Percentiles rank a stretch among this genome's conserved stretches.
Conservation (phyloP, 1,140 invertebrate genomes). For the Drosophila santomea region DNA sequence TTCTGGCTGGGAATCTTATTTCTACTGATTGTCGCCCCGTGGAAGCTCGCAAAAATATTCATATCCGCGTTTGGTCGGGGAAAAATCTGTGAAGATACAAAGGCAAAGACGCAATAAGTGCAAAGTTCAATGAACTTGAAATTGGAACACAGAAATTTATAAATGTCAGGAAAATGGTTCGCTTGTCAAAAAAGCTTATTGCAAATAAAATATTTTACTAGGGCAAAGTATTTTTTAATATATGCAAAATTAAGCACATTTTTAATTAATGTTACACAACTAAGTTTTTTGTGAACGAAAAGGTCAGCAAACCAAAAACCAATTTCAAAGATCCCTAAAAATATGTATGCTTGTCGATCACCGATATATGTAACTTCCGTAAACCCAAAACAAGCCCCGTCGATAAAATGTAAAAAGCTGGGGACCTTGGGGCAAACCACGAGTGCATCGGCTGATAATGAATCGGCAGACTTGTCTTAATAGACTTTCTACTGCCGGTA, state of each 20-base stretch:
- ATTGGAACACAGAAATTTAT: not conserved
- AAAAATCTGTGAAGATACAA: constrained; percentile 2
- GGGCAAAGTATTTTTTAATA: not conserved
- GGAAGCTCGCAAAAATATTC: constrained; percentile 16
- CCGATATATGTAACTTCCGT: not conserved
- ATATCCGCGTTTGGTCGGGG: constrained; percentile 3
- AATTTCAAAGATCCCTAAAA: not conserved
- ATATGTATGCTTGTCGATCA: not conserved
- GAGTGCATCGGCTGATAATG: constrained; percentile 14
- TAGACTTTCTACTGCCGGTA: constrained; percentile 16
- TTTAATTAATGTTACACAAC: not conserved
- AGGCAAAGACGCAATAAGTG: constrained; percentile 51
- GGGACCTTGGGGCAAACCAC: constrained; percentile 6
- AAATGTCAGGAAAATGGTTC: not conserved
- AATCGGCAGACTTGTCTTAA: constrained; percentile 5
- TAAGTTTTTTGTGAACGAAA: not conserved
- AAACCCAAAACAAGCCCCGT: constrained; percentile 19
- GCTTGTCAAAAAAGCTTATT: not conserved
- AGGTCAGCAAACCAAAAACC: constrained; percentile 5
- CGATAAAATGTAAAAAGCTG: constrained; percentile 16
- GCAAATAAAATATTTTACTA: not conserved
- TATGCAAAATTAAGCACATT: not conserved
- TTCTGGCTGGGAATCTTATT: constrained; percentile 39
- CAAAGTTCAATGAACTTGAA: not conserved
- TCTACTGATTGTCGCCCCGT: constrained; percentile 4